A percentile compares a stretch with the other conserved stretches of the same genome.
Conservation (phyloP, 2,888 invertebrate genomes). For the Orchestes rusci region DNA sequence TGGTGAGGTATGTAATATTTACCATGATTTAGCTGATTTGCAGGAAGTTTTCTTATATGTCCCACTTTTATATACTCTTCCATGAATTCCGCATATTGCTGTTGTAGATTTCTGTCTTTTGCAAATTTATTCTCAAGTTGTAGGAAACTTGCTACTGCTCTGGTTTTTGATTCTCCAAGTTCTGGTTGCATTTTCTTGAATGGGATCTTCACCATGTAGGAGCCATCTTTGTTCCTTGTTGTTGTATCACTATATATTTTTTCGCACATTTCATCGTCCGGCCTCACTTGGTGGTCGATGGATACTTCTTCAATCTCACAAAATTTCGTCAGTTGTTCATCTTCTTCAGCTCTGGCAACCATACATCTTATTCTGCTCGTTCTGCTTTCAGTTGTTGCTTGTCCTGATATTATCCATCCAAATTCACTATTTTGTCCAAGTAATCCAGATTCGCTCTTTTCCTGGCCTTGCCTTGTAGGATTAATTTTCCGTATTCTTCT, state of each 20-base stretch:
- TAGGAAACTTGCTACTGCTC: constrained; percentile 1
- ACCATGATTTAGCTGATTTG: constrained; percentile 10
- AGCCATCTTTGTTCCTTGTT: constrained; percentile 9
- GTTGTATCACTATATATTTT: constrained; percentile 1
- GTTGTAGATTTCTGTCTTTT: background rate
- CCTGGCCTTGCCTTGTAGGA: background rate
- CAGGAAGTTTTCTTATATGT: constrained; percentile 17
- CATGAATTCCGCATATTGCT: background rate
- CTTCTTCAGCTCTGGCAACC: background rate
- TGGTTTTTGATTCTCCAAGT: background rate
- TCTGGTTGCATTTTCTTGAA: constrained; percentile 10
- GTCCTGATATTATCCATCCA: too few species aligned
- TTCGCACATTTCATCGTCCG: background rate
- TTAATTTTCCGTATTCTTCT: background rate
- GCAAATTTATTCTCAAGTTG: background rate
- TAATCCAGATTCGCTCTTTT: too few species aligned
- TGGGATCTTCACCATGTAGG: constrained; percentile 18
- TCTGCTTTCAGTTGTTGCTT: too few species aligned
- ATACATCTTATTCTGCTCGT: background rate
- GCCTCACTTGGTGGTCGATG: background rate
- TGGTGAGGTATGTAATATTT: constrained; percentile 23
- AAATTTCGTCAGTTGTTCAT: background rate
- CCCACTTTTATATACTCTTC: constrained; percentile 5
- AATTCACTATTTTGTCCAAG: too few species aligned
- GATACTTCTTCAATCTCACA: background rate